Conservation (phyloP, 2,888 invertebrate genomes). For the Xanthia icteritia region DNA sequence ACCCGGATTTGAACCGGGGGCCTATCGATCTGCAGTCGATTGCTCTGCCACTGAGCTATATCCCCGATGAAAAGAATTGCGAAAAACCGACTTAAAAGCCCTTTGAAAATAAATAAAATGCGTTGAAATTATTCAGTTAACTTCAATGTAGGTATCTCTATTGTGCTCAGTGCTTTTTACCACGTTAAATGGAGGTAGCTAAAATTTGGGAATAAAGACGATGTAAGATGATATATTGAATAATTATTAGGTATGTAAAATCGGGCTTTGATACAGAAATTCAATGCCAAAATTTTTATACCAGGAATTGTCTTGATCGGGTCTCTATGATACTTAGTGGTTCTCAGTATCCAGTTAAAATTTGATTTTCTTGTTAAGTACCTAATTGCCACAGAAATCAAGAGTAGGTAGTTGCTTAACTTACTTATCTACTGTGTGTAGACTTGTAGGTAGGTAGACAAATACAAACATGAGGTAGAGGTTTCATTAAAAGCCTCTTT, state of each 20-base stretch:
- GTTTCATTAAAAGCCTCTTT: neutral
- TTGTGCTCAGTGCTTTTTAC: neutral
- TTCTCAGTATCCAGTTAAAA: neutral
- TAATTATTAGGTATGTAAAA: neutral
- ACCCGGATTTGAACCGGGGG: constrained; percentile 89
- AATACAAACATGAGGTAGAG: neutral
- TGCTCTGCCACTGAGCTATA: constrained; percentile 88
- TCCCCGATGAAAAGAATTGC: constrained; percentile 67
- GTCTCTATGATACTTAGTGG: neutral
- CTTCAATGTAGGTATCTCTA: neutral
- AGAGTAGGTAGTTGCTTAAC: neutral
- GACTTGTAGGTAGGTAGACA: neutral
- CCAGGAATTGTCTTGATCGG: neutral
- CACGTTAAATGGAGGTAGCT: neutral
- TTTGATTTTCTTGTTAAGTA: neutral
- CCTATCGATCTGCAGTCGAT: constrained; percentile 90
- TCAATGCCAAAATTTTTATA: neutral
- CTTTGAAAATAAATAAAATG: constrained; percentile 5
- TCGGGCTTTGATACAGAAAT: neutral
- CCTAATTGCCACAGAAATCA: neutral
- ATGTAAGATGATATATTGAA: neutral
- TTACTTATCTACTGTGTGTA: neutral
- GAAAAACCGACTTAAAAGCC: constrained; percentile 17
- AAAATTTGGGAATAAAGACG: neutral
- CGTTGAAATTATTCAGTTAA: neutral